Base-by-base conservation (phyloP, 2,888 invertebrate genomes). In the Drosophila pegasa region DNA sequence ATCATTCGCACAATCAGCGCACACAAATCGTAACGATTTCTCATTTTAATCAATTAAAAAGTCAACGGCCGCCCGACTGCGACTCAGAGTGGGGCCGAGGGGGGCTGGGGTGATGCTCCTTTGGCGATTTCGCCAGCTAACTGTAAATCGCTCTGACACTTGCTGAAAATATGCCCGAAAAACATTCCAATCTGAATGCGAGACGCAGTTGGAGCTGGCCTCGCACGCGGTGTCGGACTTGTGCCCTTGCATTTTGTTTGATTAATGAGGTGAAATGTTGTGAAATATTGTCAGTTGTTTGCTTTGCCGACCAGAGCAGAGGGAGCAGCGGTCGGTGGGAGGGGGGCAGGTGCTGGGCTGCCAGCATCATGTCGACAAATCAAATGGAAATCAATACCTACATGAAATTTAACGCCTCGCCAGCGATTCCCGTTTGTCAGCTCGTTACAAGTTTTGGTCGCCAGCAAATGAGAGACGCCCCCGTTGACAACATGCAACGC, bases 31-130 rank as follows among this genome's bases (percentile, higher is more conserved):
- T 87, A 90, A 90, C 90, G 90, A 90, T 90, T 90, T 89, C 90
- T 90, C 90, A 90, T 90, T 90, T 90, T 90, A 90, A 90, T 90
- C 90, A 90, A 90, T 90, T 90, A 90, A 90, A 90, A 90, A 90
- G 90, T 89, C 90, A 90, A 87, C 90, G 90, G 88, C 84, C 75
- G 83, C 40, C 68, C 22, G 29, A 50, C 22, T 22, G n/a, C n/a
- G 9, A 20, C 4, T 31, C 47, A 29, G 29, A 12, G 1, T 29
- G n/a, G n/a, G 37, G 20, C n/a, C 10, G 12, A 3, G 29, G 41
- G 41, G 40, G 69, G 69, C 78, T 8, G 43, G 37, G 72, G 70
- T 78, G 61, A 58, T 62, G 60, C 27, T 48, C 38, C 59, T 22
- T 29, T 54, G 48, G 48, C 47, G 45, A 61, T 62, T 48, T 62